A percentile compares a stretch with the other conserved stretches of the same genome.
These are phyloP conservation scores for Cryptotermes secundus DNA, from an alignment of 1,140 invertebrate species.

Conservation along the genomic window DNA sequence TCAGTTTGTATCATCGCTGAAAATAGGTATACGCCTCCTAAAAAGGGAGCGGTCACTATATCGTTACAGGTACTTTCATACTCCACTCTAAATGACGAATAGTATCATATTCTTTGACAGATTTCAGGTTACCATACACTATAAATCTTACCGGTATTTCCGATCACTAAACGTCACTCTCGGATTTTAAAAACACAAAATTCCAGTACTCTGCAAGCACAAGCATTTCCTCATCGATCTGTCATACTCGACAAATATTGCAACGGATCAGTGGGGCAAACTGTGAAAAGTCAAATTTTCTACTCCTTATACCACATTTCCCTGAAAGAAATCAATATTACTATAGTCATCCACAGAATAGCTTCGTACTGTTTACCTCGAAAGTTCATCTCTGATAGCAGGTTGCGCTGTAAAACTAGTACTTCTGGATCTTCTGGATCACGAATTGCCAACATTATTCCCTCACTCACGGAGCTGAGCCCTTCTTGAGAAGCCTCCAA, in stretches of 20 bases:
- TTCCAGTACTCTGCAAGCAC: not conserved
- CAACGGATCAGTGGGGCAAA: not conserved
- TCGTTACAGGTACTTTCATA: too few species aligned
- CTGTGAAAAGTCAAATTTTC: not conserved
- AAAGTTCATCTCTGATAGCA: too few species aligned
- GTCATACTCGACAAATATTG: not conserved
- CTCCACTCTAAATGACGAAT: too few species aligned
- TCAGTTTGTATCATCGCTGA: not conserved
- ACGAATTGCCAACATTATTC: too few species aligned
- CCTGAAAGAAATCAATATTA: too few species aligned
- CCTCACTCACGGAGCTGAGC: too few species aligned
- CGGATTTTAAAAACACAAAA: not conserved
- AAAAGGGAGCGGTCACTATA: not conserved
- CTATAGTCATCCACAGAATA: too few species aligned
- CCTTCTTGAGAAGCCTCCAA: too few species aligned
- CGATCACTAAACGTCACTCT: not conserved
- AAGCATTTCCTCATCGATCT: not conserved
- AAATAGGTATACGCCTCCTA: slow-evolving; percentile 21
- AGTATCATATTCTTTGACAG: too few species aligned
- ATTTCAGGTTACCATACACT: not conserved
- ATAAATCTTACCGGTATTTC: not conserved
- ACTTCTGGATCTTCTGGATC: too few species aligned
- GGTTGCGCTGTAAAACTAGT: too few species aligned
- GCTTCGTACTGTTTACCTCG: too few species aligned
- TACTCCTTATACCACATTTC: not conserved